Percentiles rank a stretch among this genome's conserved stretches.
phyloP scores from a whole-genome alignment of 1,140 invertebrate species.

The Scaptomyza pallida region DNA sequence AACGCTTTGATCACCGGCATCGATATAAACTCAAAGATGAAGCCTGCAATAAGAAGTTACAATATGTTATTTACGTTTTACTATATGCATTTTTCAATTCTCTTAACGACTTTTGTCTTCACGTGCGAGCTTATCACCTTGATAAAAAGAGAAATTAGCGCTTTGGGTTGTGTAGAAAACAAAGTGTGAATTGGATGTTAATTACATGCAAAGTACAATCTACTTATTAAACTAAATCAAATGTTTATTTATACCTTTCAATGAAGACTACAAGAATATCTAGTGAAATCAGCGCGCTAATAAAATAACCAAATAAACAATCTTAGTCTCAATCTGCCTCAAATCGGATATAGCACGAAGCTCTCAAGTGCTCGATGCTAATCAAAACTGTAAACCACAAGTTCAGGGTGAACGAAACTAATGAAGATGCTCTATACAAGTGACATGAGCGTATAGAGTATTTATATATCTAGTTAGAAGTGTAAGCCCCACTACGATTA shows the following conservation, averaged over 20 bases:
- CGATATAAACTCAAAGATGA: constrained; percentile 97
- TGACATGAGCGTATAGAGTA: neutral
- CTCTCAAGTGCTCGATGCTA: constrained; percentile 14
- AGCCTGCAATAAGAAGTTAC: constrained; percentile 86
- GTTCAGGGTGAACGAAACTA: constrained; percentile 24
- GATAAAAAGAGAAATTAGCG: neutral
- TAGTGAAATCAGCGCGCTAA: constrained; percentile 23
- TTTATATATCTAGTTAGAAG: constrained; percentile 1
- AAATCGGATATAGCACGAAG: constrained; percentile 17
- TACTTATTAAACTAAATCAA: too few species aligned
- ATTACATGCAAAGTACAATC: too few species aligned
- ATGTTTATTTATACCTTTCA: too few species aligned
- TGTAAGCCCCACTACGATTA: neutral
- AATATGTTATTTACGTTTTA: neutral
- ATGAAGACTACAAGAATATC: too few species aligned
- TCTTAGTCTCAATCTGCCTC: constrained; percentile 14
- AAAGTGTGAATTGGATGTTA: too few species aligned
- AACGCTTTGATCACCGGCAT: constrained; percentile 97
- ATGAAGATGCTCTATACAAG: constrained; percentile 4
- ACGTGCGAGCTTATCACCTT: too few species aligned
- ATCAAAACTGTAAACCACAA: constrained; percentile 30
- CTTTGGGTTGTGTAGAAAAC: too few species aligned
- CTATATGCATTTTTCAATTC: too few species aligned
- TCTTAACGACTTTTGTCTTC: too few species aligned
- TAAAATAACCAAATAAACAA: constrained; percentile 7